These are phyloP conservation scores for Zaprionus kolodkinae DNA, from an alignment of 1,140 invertebrate genomes.

Conservation along the genomic window DNA sequence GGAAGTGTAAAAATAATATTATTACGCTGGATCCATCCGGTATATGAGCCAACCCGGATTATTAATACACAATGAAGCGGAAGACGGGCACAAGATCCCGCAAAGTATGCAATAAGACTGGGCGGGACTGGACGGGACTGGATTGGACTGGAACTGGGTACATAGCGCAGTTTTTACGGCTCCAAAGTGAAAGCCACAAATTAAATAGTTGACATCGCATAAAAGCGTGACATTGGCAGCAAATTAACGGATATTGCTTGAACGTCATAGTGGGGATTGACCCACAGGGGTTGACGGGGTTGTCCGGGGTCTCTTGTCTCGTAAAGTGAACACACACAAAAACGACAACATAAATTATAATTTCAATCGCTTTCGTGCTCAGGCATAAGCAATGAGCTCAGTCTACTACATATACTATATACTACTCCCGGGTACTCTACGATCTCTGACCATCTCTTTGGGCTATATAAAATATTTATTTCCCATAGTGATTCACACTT, in stretches of 20 bases:
- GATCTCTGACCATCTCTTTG: background rate
- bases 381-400: constrained; percentile 76
- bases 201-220: constrained; percentile 79
- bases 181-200: constrained; percentile 77
- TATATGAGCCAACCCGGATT: constrained; percentile 54
- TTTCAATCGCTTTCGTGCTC: constrained; percentile 83
- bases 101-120: constrained; percentile 76
- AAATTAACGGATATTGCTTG: constrained; percentile 45
- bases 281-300: background rate
- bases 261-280: constrained; percentile 22
- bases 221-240: constrained; percentile 57
- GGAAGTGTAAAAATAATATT: constrained; percentile 36
- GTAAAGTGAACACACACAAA: constrained; percentile 57
- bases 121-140: too few species aligned
- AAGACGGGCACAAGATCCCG: constrained; percentile 29
- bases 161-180: constrained; percentile 74
- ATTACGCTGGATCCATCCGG: constrained; percentile 33
- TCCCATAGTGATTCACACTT: constrained; percentile 3
- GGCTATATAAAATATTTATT: constrained; percentile 40
- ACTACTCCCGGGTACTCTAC: background rate
- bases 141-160: constrained; percentile 50
- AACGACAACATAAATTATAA: constrained; percentile 83
- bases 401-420: background rate
- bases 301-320: constrained; percentile 34
- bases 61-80: constrained; percentile 78